Evolutionary conservation across 2,888 invertebrate genomes (phyloP), one percentile per base, ranked within the genome.

Genomic region (Eulithis testata): DNA sequence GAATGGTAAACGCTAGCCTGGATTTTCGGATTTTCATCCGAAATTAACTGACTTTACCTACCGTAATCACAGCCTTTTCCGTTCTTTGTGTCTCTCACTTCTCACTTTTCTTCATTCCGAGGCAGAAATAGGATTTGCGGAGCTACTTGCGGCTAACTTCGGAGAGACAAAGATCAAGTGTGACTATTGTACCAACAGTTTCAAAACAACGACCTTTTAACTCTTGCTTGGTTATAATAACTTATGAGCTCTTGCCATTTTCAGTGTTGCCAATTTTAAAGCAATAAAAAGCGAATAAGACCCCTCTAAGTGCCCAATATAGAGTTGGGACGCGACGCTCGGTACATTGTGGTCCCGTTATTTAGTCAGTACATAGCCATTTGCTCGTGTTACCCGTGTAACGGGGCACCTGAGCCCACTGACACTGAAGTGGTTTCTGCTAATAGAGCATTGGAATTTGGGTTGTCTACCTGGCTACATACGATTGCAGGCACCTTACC

Each of bases 341-440:
- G 21, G 52, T 53, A 53, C 52, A 9, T 45, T 53, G 57, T 58
- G 57, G 63, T 52, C 40, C 31, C 12, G 43, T 57, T 44, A 50
- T 57, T 55, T 56, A 47, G 12, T 31, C 58, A 31, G 54, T 54
- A 64, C 59, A 54, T 43, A 12, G n/a, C 54, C 63, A 63, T 58
- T 63, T 36, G n/a, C 47, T 36, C 45, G 57, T 27, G 63, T 58
- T 40, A 21, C 47, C 43, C 52, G 37, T 47, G 52, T 27, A 51
- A 4, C 57, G 57, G n/a, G 9, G n/a, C 63, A 63, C 63, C 57
- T 63, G 63, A 11, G 52, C 63, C 57, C 62, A 37, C 8, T 14
- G 60, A 8, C 44, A 11, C 52, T 52, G 60, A 60, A 60, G 53
- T 52, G 53, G 9, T 36, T 37, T 3, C 50, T 49, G 12, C 43